Evolutionary conservation across 2,113 vertebrate species (phyloP).

Genomic region (Regulus satrapa): DNA sequence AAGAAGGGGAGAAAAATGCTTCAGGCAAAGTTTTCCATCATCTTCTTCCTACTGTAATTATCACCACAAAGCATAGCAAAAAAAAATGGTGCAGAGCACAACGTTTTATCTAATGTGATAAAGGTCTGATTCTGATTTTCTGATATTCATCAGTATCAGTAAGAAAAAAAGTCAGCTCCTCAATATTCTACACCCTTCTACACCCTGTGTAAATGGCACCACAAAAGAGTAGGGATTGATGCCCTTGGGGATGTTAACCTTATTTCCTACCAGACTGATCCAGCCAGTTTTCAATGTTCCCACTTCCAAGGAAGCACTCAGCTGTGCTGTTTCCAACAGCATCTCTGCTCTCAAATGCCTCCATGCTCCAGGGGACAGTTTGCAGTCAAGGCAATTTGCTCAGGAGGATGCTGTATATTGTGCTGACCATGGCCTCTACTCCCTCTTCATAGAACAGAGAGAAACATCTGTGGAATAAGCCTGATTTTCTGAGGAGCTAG

Average conservation of each 20-base stretch:
- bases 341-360: not conserved
- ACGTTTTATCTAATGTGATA: not conserved
- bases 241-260: not conserved
- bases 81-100: not conserved
- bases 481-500: not conserved
- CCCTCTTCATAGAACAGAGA: not conserved
- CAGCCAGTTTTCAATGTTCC: not conserved
- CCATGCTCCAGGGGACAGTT: not conserved
- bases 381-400: not conserved
- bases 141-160: not conserved
- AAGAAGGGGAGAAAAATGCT: not conserved
- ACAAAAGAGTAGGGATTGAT: not conserved
- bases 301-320: not conserved
- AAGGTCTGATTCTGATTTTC: not conserved
- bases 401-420: not conserved
- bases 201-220: not conserved
- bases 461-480: not conserved
- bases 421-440: not conserved
- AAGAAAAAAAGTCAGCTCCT: not conserved
- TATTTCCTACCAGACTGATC: not conserved
- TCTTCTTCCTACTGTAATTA: not conserved
- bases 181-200: not conserved
- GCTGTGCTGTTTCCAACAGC: not conserved
- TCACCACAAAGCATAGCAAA: not conserved
- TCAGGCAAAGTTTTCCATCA: not conserved